These are phyloP conservation scores for Coleophora deauratella DNA, from an alignment of 2,888 invertebrate species.

Conservation along the genomic window DNA sequence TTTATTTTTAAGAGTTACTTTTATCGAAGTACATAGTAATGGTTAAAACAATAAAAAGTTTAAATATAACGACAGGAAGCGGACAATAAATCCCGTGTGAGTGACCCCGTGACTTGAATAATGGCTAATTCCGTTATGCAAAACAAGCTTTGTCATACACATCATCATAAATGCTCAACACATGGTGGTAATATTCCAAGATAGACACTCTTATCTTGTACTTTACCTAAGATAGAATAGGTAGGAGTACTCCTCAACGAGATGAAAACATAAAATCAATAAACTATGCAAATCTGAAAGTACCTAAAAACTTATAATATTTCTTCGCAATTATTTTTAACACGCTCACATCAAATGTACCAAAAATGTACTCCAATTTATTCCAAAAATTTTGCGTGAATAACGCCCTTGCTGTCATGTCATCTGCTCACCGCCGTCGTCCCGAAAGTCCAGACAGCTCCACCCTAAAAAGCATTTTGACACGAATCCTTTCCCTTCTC, in stretches of 20 bases:
- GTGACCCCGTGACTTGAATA: slow-evolving; percentile 59
- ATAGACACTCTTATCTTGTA: too few relatives aligned
- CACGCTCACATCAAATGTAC: slow-evolving; percentile 47
- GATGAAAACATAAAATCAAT: neutral
- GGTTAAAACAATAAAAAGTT: slow-evolving; percentile 37
- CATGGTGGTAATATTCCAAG: slow-evolving; percentile 7
- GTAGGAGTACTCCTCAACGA: too few relatives aligned
- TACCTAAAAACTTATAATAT: too few relatives aligned
- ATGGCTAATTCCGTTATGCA: slow-evolving; percentile 43
- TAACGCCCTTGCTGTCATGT: slow-evolving; percentile 55
- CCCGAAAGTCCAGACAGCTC: slow-evolving; percentile 69
- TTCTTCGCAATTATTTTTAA: too few relatives aligned
- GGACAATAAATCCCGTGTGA: slow-evolving; percentile 59
- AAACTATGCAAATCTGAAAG: neutral
- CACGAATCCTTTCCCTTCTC: slow-evolving; percentile 57
- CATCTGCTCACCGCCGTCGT: slow-evolving; percentile 62
- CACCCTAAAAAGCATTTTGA: slow-evolving; percentile 72
- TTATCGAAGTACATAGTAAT: neutral
- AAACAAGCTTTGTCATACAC: slow-evolving; percentile 32
- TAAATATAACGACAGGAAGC: slow-evolving; percentile 57
- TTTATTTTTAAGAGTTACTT: too few relatives aligned
- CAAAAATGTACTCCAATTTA: slow-evolving; percentile 72
- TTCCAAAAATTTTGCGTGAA: slow-evolving; percentile 62
- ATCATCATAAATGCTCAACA: slow-evolving; percentile 14
- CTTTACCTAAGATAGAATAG: too few relatives aligned